These are phyloP conservation scores for Hecatera dysodea DNA, from an alignment of 2,888 invertebrate species.

Conservation along the genomic window DNA sequence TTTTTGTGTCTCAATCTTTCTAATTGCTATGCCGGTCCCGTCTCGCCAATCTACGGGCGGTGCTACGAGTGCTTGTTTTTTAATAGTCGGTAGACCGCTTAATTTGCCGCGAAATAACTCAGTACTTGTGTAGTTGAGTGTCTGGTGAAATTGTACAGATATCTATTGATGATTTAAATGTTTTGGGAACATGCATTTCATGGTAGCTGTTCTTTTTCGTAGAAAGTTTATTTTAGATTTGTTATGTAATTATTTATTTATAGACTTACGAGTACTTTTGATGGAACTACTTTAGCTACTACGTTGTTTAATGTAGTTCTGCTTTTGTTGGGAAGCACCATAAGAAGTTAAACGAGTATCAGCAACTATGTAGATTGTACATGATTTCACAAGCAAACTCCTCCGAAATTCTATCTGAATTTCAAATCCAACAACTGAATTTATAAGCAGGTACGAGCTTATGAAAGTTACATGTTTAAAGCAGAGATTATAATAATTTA, in stretches of 20 bases:
- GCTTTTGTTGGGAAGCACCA: slow-evolving; percentile 25
- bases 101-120: slow-evolving; percentile 68
- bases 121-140: slow-evolving; percentile 27
- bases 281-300: slow-evolving; percentile 16
- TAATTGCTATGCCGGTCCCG: slow-evolving; percentile 71
- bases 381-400: slow-evolving; percentile 49
- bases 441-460: slow-evolving; percentile 48
- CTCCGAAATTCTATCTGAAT: slow-evolving; percentile 53
- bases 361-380: slow-evolving; percentile 49
- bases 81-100: slow-evolving; percentile 67
- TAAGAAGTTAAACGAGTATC: slow-evolving; percentile 45
- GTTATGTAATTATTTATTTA: slow-evolving; percentile 7
- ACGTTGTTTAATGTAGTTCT: slow-evolving; percentile 11
- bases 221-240: slow-evolving; percentile 34
- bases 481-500: slow-evolving; percentile 33
- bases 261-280: slow-evolving; percentile 2
- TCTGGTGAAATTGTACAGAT: slow-evolving; percentile 50
- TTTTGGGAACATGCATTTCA: slow-evolving; percentile 49
- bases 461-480: slow-evolving; percentile 47
- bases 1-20: slow-evolving; percentile 73
- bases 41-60: slow-evolving; percentile 61
- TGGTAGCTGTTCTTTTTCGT: slow-evolving; percentile 16
- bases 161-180: slow-evolving; percentile 49
- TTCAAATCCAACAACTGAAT: slow-evolving; percentile 54
- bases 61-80: slow-evolving; percentile 63